phyloP scores from a whole-genome alignment of 2,797 vertebrate genomes.

The Chaenodraco wilsoni region DNA sequence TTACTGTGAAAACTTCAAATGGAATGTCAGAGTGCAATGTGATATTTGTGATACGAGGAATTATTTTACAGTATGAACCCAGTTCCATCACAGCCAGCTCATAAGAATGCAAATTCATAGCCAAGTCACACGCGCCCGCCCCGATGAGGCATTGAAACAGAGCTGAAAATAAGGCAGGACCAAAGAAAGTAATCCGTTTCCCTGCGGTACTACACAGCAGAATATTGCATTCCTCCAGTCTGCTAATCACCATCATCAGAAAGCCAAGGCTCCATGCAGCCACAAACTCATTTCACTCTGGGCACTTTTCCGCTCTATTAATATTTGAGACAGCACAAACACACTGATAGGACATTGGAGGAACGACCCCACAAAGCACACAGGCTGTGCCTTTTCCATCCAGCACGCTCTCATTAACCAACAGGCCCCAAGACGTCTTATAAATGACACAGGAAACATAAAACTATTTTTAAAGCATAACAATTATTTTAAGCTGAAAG shows the following conservation, averaged over 20 bases:
- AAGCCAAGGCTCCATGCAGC: slow-evolving; percentile 28
- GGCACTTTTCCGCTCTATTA: slow-evolving; percentile 61
- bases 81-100: not conserved
- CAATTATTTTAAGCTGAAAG: not conserved
- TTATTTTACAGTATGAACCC: not conserved
- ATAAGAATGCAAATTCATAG: not conserved
- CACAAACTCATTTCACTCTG: slow-evolving; percentile 56
- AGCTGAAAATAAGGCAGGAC: slow-evolving; percentile 18
- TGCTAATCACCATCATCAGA: slow-evolving; percentile 54
- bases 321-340: slow-evolving; percentile 60
- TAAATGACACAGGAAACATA: not conserved
- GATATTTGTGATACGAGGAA: not conserved
- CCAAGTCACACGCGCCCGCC: not conserved
- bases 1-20: not conserved
- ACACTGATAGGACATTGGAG: slow-evolving; percentile 39
- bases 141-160: slow-evolving; percentile 4
- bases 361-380: slow-evolving; percentile 19
- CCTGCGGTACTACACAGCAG: slow-evolving; percentile 19
- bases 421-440: slow-evolving; percentile 1
- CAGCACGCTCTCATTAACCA: slow-evolving; percentile 25
- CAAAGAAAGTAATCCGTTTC: slow-evolving; percentile 30
- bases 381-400: slow-evolving; percentile 24
- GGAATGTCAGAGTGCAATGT: not conserved
- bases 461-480: not conserved
- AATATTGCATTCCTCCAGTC: slow-evolving; percentile 33